A percentile compares a stretch with the other conserved stretches of the same genome.
These are phyloP conservation scores for Volucella inanis DNA, from an alignment of 2,888 invertebrate genomes.

Conservation along the genomic window DNA sequence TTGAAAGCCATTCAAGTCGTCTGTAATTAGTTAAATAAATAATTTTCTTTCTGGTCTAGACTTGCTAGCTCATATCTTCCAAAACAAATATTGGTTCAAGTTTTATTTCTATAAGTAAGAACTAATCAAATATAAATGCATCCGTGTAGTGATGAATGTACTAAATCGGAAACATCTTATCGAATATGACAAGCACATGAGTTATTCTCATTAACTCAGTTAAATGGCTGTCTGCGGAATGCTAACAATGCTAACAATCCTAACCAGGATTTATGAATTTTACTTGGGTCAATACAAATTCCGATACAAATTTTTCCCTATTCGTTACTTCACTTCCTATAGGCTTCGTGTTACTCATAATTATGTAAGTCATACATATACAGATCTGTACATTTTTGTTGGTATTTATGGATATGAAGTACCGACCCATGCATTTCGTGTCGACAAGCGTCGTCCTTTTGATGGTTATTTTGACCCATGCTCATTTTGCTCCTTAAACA, in stretches of 20 bases:
- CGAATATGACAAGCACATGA: background rate
- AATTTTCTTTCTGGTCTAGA: no score
- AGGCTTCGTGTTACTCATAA: constrained; percentile 8
- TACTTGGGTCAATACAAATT: background rate
- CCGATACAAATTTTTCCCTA: background rate
- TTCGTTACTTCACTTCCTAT: constrained; percentile 1
- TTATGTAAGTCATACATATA: background rate
- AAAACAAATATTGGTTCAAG: no score
- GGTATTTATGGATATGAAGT: background rate
- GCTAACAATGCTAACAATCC: background rate
- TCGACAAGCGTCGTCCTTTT: background rate
- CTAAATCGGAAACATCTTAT: background rate
- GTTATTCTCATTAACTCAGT: background rate
- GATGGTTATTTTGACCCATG: background rate
- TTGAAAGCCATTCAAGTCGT: no score
- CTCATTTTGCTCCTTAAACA: no score
- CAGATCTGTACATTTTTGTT: no score
- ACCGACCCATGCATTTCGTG: background rate
- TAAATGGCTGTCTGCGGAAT: background rate
- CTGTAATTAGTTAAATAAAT: no score
- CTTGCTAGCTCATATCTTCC: no score
- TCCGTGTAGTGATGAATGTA: no score
- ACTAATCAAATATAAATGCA: no score
- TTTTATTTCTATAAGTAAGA: no score
- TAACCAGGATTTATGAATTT: background rate